phyloP scores from a whole-genome alignment of 1,140 invertebrate species.

The Drosophila melanica region DNA sequence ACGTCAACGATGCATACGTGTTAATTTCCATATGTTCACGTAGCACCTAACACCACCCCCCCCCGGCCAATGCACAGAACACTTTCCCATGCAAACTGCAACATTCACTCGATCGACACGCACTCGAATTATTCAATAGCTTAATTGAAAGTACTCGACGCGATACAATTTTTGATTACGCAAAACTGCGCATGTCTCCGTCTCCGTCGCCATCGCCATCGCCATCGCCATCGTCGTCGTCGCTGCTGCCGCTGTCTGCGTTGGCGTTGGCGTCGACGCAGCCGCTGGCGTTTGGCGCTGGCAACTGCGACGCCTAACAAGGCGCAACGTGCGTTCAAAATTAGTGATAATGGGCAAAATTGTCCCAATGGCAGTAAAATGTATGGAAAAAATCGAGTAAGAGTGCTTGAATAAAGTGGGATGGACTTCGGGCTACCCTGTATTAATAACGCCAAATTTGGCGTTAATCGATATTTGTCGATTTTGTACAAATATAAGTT shows the following conservation, averaged over 20 bases:
- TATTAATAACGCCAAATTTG: too few relatives aligned
- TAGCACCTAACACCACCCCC: too few relatives aligned
- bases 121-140: conserved; percentile 79
- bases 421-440: background rate
- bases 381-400: conserved; percentile 12
- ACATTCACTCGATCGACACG: conserved; percentile 68
- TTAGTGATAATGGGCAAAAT: conserved; percentile 81
- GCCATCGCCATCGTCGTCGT: conserved; percentile 20
- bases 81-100: conserved; percentile 40
- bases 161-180: conserved; percentile 80
- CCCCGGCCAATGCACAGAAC: conserved; percentile 30
- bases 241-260: conserved; percentile 14
- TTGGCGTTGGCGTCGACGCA: conserved; percentile 20
- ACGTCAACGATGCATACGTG: too few relatives aligned
- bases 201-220: conserved; percentile 17
- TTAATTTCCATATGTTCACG: too few relatives aligned
- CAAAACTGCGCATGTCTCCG: conserved; percentile 66
- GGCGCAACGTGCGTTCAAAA: conserved; percentile 67
- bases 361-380: conserved; percentile 71
- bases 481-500: too few relatives aligned
- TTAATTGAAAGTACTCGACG: conserved; percentile 81
- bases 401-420: background rate
- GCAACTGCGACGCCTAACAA: conserved; percentile 64
- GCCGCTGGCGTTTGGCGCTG: background rate
- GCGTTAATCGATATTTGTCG: too few relatives aligned